Conservation (phyloP, 1,140 invertebrate genomes). For the Megalonaias nervosa region DNA sequence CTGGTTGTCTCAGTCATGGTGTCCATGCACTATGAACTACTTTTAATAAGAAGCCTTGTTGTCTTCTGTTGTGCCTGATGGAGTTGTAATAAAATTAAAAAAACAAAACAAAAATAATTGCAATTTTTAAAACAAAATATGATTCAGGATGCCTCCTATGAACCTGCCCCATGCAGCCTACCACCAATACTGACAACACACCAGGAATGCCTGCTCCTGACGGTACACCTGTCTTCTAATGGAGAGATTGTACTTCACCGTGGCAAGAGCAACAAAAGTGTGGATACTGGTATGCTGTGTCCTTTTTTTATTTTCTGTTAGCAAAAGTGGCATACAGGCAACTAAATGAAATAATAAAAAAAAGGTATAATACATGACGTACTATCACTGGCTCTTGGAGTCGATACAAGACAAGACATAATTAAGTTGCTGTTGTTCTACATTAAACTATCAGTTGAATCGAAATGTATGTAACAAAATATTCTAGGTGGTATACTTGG, state of each 20-base stretch:
- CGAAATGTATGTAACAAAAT: too few species aligned
- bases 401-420: not conserved
- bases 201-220: slow-evolving; percentile 55
- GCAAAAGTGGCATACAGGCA: not conserved
- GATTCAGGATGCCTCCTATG: slow-evolving; percentile 64
- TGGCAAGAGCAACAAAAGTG: slow-evolving; percentile 53
- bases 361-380: not conserved
- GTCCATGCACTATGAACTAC: too few species aligned
- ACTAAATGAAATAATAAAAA: not conserved
- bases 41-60: too few species aligned
- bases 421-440: not conserved
- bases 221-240: slow-evolving; percentile 63
- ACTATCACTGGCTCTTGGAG: too few species aligned
- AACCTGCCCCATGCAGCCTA: slow-evolving; percentile 53
- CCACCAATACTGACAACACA: slow-evolving; percentile 51
- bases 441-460: not conserved
- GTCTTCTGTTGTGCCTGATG: too few species aligned
- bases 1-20: too few species aligned
- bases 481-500: too few species aligned
- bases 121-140: not conserved
- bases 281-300: slow-evolving; percentile 57
- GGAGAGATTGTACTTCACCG: slow-evolving; percentile 66
- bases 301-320: not conserved
- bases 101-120: too few species aligned
- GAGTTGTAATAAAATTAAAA: too few species aligned